These are phyloP conservation scores for Calliopsis andreniformis DNA, from an alignment of 1,140 invertebrate genomes.

Conservation along the genomic window DNA sequence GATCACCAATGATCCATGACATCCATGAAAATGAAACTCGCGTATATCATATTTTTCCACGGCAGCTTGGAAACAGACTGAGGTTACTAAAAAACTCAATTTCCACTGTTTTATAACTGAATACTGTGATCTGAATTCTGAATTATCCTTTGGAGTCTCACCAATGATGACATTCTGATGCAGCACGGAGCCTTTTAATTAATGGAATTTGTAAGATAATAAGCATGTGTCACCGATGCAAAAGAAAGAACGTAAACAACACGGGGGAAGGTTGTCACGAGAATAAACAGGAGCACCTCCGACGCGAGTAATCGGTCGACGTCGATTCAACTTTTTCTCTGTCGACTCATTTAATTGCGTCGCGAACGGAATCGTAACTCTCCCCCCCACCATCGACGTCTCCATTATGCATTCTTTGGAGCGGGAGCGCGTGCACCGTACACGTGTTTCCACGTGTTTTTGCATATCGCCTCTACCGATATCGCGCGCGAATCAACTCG, in stretches of 20 bases:
- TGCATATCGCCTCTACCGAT: not conserved
- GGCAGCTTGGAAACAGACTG: no score
- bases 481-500: not conserved
- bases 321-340: not conserved
- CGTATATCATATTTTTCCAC: no score
- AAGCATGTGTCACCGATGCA: not conserved
- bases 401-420: slow-evolving; percentile 4
- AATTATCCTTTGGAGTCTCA: no score
- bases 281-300: not conserved
- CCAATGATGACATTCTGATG: no score
- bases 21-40: no score
- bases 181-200: no score
- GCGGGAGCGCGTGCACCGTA: not conserved
- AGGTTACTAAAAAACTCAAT: no score
- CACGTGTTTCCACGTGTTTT: slow-evolving; percentile 1
- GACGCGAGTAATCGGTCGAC: slow-evolving; percentile 7
- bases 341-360: slow-evolving; percentile 25
- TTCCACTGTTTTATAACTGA: no score
- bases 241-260: not conserved
- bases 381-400: not conserved
- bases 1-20: no score
- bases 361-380: not conserved
- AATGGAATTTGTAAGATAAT: not conserved
- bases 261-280: not conserved
- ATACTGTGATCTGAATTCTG: no score